A percentile compares a stretch with the other conserved stretches of the same genome.
These are phyloP conservation scores for Galaxias olidus DNA, from an alignment of 2,797 vertebrate genomes.

Conservation along the genomic window DNA sequence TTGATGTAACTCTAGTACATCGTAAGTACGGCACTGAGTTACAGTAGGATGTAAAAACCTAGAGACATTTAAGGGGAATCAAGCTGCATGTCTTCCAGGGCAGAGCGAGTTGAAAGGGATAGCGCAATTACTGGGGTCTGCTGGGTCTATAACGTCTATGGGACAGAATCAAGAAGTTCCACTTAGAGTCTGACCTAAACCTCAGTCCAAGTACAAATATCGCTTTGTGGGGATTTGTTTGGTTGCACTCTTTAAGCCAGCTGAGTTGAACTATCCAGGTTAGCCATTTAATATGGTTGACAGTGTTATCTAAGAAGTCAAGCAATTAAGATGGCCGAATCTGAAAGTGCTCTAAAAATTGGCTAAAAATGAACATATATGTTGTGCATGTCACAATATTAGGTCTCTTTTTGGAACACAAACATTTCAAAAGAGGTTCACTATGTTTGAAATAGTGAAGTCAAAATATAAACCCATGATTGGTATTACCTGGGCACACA, in stretches of 20 bases:
- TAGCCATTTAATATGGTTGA: too few species aligned
- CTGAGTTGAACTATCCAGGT: too few species aligned
- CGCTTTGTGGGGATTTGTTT: conserved; percentile 58
- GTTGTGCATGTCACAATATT: too few species aligned
- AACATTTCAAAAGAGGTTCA: too few species aligned
- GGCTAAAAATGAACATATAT: too few species aligned
- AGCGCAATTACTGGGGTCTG: conserved; percentile 57
- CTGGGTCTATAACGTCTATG: conserved; percentile 51
- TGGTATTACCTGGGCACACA: conserved; percentile 79
- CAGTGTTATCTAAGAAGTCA: too few species aligned
- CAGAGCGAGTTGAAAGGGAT: conserved; percentile 58
- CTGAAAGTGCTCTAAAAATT: too few species aligned
- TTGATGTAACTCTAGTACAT: conserved; percentile 74
- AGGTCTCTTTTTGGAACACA: too few species aligned
- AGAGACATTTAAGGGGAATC: conserved; percentile 75
- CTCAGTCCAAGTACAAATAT: conserved; percentile 60
- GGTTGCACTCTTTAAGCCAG: conserved; percentile 41
- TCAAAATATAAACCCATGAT: too few species aligned
- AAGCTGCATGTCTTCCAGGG: conserved; percentile 61
- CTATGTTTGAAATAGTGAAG: too few species aligned
- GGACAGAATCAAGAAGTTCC: conserved; percentile 42
- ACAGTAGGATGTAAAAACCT: conserved; percentile 68
- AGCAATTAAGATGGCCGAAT: too few species aligned
- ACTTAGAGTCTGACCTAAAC: conserved; percentile 63
- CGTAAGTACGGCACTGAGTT: conserved; percentile 67